Conservation (phyloP, 2,797 vertebrate genomes). For the Chelmon rostratus region DNA sequence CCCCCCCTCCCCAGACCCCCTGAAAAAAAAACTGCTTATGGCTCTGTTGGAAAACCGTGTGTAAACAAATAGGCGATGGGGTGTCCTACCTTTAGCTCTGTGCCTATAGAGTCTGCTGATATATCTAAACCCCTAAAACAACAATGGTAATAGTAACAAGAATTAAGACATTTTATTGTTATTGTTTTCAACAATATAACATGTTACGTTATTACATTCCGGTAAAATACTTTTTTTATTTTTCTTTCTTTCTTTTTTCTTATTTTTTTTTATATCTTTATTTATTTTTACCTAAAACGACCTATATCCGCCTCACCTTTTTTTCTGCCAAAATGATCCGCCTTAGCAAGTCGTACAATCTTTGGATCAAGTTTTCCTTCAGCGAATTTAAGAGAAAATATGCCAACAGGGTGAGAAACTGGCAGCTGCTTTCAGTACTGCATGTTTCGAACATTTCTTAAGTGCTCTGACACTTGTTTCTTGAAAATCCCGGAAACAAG, state of each 20-base stretch:
- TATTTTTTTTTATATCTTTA: conserved; percentile 40
- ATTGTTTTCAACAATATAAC: conserved; percentile 85
- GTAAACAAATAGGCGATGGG: conserved; percentile 81
- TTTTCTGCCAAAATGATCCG: conserved; percentile 43
- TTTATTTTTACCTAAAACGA: conserved; percentile 36
- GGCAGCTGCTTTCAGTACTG: conserved; percentile 1
- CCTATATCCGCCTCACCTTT: conserved; percentile 58
- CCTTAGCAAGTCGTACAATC: conserved; percentile 44
- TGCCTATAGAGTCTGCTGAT: conserved; percentile 70
- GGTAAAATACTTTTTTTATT: conserved; percentile 76
- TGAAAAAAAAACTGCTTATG: conserved; percentile 68
- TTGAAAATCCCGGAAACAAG: conserved; percentile 36
- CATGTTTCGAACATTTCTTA: conserved; percentile 27
- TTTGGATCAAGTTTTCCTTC: conserved; percentile 15
- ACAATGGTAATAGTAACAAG: conserved; percentile 82
- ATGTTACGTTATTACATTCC: conserved; percentile 82
- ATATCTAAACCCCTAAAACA: conserved; percentile 75
- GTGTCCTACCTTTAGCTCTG: conserved; percentile 56
- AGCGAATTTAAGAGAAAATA: conserved; percentile 29
- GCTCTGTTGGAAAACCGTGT: conserved; percentile 80
- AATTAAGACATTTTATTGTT: conserved; percentile 87
- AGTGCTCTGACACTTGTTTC: conserved; percentile 59
- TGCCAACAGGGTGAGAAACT: conserved; percentile 7
- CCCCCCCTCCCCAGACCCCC: conserved; percentile 14
- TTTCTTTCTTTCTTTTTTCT: background rate